A percentile compares a stretch with the other conserved stretches of the same genome.
Conservation (phyloP, 2,113 vertebrate genomes). For the Tragelaphus strepsiceros region DNA sequence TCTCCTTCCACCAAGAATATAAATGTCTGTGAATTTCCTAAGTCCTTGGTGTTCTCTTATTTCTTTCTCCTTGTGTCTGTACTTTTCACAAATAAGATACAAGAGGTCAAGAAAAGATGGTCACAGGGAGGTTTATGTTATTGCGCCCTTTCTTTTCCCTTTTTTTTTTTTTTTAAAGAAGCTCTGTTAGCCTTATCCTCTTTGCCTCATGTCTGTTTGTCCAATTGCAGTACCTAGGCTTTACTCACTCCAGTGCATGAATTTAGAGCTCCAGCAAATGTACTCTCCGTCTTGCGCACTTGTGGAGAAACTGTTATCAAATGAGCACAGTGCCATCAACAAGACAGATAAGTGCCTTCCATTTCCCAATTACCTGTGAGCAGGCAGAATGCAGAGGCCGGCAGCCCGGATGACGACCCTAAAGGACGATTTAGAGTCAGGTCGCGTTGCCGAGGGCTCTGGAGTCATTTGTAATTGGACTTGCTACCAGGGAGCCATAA, state of each 20-base stretch:
- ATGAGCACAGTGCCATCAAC: slow-evolving; percentile 32
- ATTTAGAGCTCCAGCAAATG: slow-evolving; percentile 37
- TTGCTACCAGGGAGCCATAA: slow-evolving; percentile 48
- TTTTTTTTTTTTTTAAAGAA: background rate
- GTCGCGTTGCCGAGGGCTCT: slow-evolving; percentile 26
- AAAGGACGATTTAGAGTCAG: slow-evolving; percentile 31
- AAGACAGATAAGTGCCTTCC: slow-evolving; percentile 59
- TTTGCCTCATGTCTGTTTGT: background rate
- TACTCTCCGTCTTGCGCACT: background rate
- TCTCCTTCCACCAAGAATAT: background rate
- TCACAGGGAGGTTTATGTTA: background rate
- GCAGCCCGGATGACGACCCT: background rate
- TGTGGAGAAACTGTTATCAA: slow-evolving; percentile 33
- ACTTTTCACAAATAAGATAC: background rate
- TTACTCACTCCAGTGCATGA: background rate
- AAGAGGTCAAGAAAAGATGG: background rate
- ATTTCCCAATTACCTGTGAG: slow-evolving; percentile 32
- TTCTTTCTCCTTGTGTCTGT: background rate
- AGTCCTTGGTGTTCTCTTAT: background rate
- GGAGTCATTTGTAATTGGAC: slow-evolving; percentile 61
- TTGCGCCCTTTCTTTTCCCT: background rate
- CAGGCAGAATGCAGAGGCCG: slow-evolving; percentile 15
- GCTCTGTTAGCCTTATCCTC: background rate
- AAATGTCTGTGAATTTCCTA: background rate
- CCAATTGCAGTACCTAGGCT: background rate